These are phyloP conservation scores for Aptenodytes forsteri DNA, from an alignment of 2,113 vertebrate genomes.

Conservation along the genomic window DNA sequence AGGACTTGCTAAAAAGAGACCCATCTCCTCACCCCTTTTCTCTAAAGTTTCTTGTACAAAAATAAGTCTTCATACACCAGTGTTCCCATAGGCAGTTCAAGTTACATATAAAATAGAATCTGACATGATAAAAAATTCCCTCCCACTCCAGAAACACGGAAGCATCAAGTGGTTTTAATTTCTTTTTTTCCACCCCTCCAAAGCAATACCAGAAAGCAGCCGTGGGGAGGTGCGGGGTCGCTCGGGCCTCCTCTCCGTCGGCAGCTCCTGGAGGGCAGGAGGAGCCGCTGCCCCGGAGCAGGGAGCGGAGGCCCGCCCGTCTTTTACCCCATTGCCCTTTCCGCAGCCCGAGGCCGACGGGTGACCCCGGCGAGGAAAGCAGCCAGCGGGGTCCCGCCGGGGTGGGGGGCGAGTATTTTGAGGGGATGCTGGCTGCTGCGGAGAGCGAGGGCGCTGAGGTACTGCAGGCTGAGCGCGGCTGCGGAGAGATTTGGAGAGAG, in stretches of 20 bases:
- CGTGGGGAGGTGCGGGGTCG: background rate
- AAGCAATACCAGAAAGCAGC: background rate
- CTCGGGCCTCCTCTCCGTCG: background rate
- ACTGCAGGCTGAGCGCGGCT: background rate
- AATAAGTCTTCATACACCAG: slow-evolving; percentile 84
- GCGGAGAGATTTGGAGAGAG: background rate
- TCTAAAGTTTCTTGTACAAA: slow-evolving; percentile 79
- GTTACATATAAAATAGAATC: slow-evolving; percentile 59
- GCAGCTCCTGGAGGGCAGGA: background rate
- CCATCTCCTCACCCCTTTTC: slow-evolving; percentile 46
- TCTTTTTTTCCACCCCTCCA: background rate
- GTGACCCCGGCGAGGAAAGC: background rate
- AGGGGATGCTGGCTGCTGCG: background rate
- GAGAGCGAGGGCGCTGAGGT: background rate
- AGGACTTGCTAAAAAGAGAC: slow-evolving; percentile 58
- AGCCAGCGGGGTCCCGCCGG: background rate
- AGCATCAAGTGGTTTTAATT: background rate
- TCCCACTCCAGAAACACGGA: background rate
- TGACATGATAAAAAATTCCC: slow-evolving; percentile 42
- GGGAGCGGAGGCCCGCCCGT: background rate
- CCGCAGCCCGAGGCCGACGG: background rate
- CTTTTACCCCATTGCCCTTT: background rate
- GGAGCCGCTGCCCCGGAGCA: background rate
- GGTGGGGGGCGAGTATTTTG: background rate
- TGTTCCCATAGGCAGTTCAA: slow-evolving; percentile 55